Evolutionary conservation across 1,140 invertebrate species (phyloP).

Genomic region (Halotydeus destructor): DNA sequence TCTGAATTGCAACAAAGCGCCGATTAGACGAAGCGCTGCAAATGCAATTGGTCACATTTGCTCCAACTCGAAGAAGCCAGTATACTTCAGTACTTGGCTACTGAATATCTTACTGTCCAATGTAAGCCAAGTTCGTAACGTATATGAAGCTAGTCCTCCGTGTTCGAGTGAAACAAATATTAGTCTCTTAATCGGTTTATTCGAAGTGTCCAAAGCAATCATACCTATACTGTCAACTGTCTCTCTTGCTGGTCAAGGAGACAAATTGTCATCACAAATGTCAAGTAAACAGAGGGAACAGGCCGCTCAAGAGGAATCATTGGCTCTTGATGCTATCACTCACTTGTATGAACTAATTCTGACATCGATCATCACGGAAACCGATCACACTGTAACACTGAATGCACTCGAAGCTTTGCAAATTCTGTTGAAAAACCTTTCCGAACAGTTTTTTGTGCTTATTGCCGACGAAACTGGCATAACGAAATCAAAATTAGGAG

Average conservation of each 20-base stretch:
- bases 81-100: conserved; percentile 36
- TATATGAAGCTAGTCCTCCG: not conserved
- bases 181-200: conserved; percentile 9
- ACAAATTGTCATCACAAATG: not conserved
- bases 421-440: conserved; percentile 42
- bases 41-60: conserved; percentile 39
- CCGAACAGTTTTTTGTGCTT: conserved; percentile 33
- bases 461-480: conserved; percentile 36
- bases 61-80: conserved; percentile 37
- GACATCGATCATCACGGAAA: conserved; percentile 40
- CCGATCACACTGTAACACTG: conserved; percentile 59
- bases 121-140: not conserved
- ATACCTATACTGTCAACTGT: too few species aligned
- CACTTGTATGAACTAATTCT: conserved; percentile 63
- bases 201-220: conserved; percentile 6
- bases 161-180: conserved; percentile 2
- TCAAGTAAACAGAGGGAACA: conserved; percentile 22
- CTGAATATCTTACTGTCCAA: conserved; percentile 25
- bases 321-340: conserved; percentile 14
- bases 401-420: conserved; percentile 55
- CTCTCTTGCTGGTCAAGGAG: not conserved
- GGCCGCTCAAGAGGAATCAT: conserved; percentile 20
- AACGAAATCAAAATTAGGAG: conserved; percentile 18
- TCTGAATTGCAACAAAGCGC: conserved; percentile 34
- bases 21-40: conserved; percentile 38